Evolutionary conservation across 2,113 vertebrate species (phyloP).

Genomic region (Silurus glanis): DNA sequence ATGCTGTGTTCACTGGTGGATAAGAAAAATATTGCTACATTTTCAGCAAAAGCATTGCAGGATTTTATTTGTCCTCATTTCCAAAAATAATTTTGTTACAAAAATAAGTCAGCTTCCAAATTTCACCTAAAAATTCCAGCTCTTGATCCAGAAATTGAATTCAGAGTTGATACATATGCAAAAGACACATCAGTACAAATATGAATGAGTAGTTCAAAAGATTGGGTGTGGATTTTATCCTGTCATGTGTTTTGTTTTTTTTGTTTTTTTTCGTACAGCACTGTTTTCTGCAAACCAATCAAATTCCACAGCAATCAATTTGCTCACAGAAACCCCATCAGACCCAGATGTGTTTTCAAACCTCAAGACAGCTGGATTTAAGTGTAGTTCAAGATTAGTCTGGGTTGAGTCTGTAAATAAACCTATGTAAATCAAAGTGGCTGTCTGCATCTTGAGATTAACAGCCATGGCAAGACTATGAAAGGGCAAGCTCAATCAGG

Average conservation of each 20-base stretch:
- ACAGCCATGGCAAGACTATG: conserved; percentile 6
- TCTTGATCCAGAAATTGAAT: no score
- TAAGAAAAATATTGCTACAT: neutral
- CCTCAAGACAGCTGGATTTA: conserved; percentile 13
- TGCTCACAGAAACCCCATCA: neutral
- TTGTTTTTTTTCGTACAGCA: neutral
- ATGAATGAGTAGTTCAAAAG: neutral
- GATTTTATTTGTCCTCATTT: neutral
- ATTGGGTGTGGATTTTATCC: neutral
- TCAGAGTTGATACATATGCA: neutral
- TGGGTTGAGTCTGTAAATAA: conserved; percentile 21
- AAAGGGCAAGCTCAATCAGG: conserved; percentile 41
- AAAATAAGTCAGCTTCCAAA: neutral
- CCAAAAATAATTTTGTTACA: neutral
- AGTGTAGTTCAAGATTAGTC: neutral
- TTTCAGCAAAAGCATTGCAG: neutral
- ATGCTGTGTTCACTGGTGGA: neutral
- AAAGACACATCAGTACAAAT: neutral
- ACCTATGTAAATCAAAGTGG: neutral
- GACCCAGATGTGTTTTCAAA: conserved; percentile 20
- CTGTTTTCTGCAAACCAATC: neutral
- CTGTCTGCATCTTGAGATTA: neutral
- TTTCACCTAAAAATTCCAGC: neutral
- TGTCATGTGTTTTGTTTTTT: neutral
- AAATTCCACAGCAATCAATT: neutral